A percentile compares a stretch with the other conserved stretches of the same genome.
phyloP scores from a whole-genome alignment of 1,140 invertebrate genomes.

The Triops longicaudatus region DNA sequence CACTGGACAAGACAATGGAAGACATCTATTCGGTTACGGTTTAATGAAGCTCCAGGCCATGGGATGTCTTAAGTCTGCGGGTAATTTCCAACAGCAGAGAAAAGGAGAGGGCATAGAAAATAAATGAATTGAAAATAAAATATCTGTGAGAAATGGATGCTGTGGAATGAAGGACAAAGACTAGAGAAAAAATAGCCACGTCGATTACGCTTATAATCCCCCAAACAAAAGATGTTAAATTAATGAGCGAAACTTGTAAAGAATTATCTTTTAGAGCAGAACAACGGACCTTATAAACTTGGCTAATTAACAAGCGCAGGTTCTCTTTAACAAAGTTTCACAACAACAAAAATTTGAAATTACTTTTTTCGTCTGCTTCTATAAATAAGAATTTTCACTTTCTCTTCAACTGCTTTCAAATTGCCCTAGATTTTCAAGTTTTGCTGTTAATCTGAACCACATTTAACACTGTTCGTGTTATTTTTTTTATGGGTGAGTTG shows the following conservation, averaged over 20 bases:
- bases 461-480: too few species aligned
- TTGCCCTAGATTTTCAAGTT: background rate
- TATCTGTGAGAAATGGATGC: background rate
- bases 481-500: too few species aligned
- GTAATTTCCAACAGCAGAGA: background rate
- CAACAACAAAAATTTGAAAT: background rate
- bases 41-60: background rate
- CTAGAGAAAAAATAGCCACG: background rate
- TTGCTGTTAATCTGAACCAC: too few species aligned
- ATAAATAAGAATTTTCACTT: background rate
- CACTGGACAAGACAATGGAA: constrained; percentile 2
- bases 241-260: background rate
- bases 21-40: background rate
- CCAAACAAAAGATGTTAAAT: background rate
- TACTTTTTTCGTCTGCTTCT: background rate
- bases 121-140: too few species aligned
- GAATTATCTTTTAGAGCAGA: too few species aligned
- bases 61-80: background rate
- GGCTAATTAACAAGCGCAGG: too few species aligned
- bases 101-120: too few species aligned
- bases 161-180: background rate
- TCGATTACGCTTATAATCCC: background rate
- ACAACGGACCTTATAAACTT: too few species aligned
- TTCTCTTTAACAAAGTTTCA: too few species aligned
- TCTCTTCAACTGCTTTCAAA: background rate